Percentiles rank a stretch among this genome's conserved stretches.
Evolutionary conservation across 2,888 invertebrate species (phyloP).

Genomic region (Gonocerus acuteangulatus): DNA sequence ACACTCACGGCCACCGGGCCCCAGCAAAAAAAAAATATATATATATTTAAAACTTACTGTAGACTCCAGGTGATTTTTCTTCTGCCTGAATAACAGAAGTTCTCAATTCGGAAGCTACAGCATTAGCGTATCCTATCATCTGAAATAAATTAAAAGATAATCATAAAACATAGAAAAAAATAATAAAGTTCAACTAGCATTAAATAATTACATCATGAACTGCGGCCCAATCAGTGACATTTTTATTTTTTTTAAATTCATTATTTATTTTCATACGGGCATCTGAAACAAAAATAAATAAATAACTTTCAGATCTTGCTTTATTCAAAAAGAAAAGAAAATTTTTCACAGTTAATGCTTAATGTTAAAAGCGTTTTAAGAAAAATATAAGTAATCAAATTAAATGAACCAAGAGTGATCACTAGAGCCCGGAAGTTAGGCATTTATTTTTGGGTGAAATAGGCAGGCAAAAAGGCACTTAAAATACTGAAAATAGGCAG

Average conservation of each 20-base stretch:
- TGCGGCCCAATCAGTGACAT: conserved; percentile 51
- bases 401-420: too few relatives aligned
- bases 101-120: conserved; percentile 61
- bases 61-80: conserved; percentile 59
- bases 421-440: too few relatives aligned
- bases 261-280: conserved; percentile 66
- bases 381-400: too few relatives aligned
- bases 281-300: conserved; percentile 44
- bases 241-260: conserved; percentile 61
- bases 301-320: too few relatives aligned
- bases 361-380: too few relatives aligned
- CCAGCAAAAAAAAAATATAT: too few relatives aligned
- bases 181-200: neutral
- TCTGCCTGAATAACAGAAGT: conserved; percentile 66
- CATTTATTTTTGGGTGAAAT: too few relatives aligned
- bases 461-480: too few relatives aligned
- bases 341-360: too few relatives aligned
- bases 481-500: too few relatives aligned
- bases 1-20: too few relatives aligned
- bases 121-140: conserved; percentile 60
- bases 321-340: too few relatives aligned
- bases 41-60: conserved; percentile 52
- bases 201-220: conserved; percentile 54
- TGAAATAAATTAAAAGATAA: conserved; percentile 42
- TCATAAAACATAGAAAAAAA: neutral